Percentiles rank a stretch among this genome's conserved stretches.
phyloP scores from a whole-genome alignment of 2,113 vertebrate species.

The Mystacornis crossleyi region DNA sequence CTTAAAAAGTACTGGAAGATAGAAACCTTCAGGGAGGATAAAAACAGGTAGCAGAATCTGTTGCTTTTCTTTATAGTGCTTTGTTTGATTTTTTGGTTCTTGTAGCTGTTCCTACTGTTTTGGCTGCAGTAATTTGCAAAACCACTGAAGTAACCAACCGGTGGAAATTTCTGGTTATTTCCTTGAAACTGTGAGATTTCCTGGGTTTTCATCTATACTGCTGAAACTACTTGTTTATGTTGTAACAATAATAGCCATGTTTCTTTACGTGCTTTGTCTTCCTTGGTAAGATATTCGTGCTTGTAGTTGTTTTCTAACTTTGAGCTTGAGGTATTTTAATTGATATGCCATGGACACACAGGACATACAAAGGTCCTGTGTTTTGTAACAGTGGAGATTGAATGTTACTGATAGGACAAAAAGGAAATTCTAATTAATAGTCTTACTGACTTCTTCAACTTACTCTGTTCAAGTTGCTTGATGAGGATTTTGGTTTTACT shows the following conservation, averaged over 20 bases:
- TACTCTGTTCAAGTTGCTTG: background rate
- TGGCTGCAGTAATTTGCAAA: background rate
- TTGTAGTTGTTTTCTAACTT: background rate
- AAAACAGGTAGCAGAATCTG: background rate
- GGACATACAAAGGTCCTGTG: background rate
- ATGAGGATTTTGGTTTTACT: background rate
- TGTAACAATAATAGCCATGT: background rate
- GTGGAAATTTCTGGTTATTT: background rate
- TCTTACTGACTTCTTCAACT: background rate
- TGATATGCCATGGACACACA: background rate
- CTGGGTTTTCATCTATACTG: background rate
- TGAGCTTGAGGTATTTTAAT: background rate
- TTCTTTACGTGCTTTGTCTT: background rate
- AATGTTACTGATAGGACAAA: background rate
- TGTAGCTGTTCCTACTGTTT: background rate
- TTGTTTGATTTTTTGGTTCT: background rate
- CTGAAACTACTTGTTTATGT: background rate
- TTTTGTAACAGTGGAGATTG: background rate
- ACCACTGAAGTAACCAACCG: background rate
- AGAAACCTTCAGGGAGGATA: accelerated
- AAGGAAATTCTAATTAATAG: background rate
- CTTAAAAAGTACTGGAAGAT: background rate
- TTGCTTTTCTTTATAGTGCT: background rate
- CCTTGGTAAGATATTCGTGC: background rate
- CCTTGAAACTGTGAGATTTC: background rate